phyloP scores from a whole-genome alignment of 2,113 vertebrate genomes.

The Galeopterus variegatus region DNA sequence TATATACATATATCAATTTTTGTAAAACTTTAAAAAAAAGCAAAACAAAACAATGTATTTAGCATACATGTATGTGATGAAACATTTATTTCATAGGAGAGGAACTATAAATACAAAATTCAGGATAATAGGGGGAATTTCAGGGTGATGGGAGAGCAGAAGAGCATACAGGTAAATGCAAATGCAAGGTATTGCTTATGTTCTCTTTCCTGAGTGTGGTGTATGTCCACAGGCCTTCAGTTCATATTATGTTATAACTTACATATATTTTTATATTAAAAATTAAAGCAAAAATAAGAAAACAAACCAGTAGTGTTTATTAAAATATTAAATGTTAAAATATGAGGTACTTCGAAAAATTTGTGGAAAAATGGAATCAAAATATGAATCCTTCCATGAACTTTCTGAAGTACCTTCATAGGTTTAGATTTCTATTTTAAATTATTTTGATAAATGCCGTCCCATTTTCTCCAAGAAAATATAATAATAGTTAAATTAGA shows the following conservation, averaged over 20 bases:
- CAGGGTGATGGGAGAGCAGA: not conserved
- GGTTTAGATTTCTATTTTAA: not conserved
- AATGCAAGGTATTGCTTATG: not conserved
- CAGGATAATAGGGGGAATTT: not conserved
- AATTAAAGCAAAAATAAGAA: conserved; percentile 23
- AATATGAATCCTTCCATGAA: too few species aligned
- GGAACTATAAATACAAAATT: not conserved
- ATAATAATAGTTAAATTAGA: not conserved
- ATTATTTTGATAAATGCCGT: conserved; percentile 37
- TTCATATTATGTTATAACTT: not conserved
- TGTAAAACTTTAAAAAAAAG: conserved; percentile 40
- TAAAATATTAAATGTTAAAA: not conserved
- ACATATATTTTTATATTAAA: not conserved
- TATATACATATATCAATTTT: not conserved
- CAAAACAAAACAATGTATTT: conserved; percentile 38
- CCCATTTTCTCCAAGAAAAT: not conserved
- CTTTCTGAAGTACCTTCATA: too few species aligned
- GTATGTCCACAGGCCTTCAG: not conserved
- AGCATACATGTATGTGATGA: not conserved
- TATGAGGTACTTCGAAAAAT: too few species aligned
- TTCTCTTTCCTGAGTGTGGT: not conserved
- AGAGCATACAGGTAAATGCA: not conserved
- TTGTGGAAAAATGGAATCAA: not conserved
- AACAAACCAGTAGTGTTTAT: not conserved
- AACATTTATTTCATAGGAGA: not conserved